Evolutionary conservation across 2,888 invertebrate genomes (phyloP), one percentile per base, ranked within the genome.

Genomic region (Allygus modestus): DNA sequence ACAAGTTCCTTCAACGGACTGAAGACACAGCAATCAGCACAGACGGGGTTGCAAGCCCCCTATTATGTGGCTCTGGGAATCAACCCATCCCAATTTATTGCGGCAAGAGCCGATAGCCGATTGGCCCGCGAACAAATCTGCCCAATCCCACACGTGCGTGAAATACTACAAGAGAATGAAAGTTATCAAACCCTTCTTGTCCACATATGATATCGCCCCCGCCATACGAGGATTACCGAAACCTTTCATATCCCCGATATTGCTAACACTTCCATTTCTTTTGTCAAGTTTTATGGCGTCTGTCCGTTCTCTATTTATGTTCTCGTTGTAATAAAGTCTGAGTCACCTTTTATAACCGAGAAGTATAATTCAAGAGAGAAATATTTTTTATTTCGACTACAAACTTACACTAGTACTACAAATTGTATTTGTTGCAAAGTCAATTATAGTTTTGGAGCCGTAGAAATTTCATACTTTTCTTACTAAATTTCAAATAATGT

Each of bases 81-180:
- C 65, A 65, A 65, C 2, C 31, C 7, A 28, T 31, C 31, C 17
- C 12, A 28, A 65, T 28, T 28, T 65, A 65, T 65, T 54, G 54
- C 31, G 15, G 15, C 4, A 11, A 65, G 31, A 65, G 65, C 65
- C 65, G 65, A 65, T 65, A 65, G 65, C 65, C 65, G 65, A 65
- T 65, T 65, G 65, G 65, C 28, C 15, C 31, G 28, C 12, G 54
- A 65, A 65, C 65, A 65, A 65, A 65, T 65, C 65, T 65, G 7
- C 17, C 65, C 65, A 65, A 65, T 65, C 15, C 31, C 31, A n/a
- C 12, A 65, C 65, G 65, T 65, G 65, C 17, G 65, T 65, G 31
- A 65, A 65, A 65, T 65, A 65, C 65, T 28, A 65, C 65, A 65
- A 65, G 65, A 11, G 65, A 20, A 28, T 28, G 65, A 31, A 31